Evolutionary conservation across 2,888 invertebrate species (phyloP).

Genomic region (Bruchidius siliquastri): DNA sequence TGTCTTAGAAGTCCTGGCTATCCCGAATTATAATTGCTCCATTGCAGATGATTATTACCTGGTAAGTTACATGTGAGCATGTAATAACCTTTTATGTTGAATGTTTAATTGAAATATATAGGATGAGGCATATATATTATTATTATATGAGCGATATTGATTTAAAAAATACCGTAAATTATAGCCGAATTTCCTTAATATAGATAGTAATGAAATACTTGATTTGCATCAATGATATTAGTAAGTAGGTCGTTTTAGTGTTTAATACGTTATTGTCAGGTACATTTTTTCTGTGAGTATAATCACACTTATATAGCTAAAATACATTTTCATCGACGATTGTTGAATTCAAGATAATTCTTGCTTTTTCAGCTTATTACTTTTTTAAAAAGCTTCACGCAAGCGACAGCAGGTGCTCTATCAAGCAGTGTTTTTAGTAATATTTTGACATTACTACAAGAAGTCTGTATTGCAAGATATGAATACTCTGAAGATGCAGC

Average conservation of each 20-base stretch:
- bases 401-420: conserved; percentile 28
- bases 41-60: conserved; percentile 29
- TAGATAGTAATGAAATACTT: too few species aligned
- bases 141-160: too few species aligned
- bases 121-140: too few species aligned
- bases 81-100: too few species aligned
- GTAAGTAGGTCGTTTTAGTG: too few species aligned
- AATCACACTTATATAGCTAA: too few species aligned
- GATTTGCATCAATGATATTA: too few species aligned
- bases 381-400: conserved; percentile 37
- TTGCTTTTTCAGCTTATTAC: conserved; percentile 31
- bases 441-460: conserved; percentile 34
- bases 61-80: conserved; percentile 21
- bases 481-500: conserved; percentile 37
- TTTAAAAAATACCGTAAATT: too few species aligned
- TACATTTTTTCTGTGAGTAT: too few species aligned
- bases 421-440: conserved; percentile 29
- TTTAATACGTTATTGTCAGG: too few species aligned
- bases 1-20: conserved; percentile 26
- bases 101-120: too few species aligned
- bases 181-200: too few species aligned
- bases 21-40: conserved; percentile 27
- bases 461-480: conserved; percentile 35
- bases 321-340: neutral
- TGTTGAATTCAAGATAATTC: conserved; percentile 5